phyloP scores from a whole-genome alignment of 2,797 vertebrate genomes.

The Sebastes steindachneri region DNA sequence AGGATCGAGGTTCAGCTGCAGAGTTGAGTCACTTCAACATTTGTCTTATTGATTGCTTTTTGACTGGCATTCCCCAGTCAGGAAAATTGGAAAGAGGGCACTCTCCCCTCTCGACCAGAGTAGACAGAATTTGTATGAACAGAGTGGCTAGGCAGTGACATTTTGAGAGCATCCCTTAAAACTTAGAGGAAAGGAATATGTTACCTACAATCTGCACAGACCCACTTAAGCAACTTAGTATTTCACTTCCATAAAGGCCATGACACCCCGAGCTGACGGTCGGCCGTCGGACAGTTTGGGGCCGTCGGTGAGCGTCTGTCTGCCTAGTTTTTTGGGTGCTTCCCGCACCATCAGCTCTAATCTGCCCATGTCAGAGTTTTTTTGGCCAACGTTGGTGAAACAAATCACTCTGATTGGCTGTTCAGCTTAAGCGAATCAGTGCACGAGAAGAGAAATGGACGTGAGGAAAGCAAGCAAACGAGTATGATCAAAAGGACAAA shows the following conservation, averaged over 20 bases:
- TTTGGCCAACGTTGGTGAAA: too few species aligned
- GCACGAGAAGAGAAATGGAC: too few species aligned
- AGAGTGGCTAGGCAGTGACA: constrained; percentile 28
- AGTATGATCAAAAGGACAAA: too few species aligned
- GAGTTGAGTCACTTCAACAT: constrained; percentile 54
- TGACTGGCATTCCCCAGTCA: constrained; percentile 44
- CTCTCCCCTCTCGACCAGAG: constrained; percentile 19
- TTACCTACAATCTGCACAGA: background rate
- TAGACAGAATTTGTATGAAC: constrained; percentile 36
- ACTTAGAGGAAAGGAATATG: background rate
- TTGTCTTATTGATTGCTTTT: constrained; percentile 69
- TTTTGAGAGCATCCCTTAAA: constrained; percentile 23
- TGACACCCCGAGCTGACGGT: too few species aligned
- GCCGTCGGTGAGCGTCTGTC: too few species aligned
- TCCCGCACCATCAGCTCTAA: too few species aligned
- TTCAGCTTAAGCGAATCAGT: too few species aligned
- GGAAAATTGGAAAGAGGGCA: constrained; percentile 34
- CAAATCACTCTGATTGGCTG: too few species aligned
- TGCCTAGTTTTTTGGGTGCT: too few species aligned
- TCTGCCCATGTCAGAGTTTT: too few species aligned
- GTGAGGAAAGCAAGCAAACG: too few species aligned
- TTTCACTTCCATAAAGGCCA: background rate
- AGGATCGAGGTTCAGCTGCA: constrained; percentile 50
- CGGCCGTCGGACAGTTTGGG: too few species aligned
- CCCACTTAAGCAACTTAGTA: background rate